Base-by-base conservation (phyloP, 2,113 vertebrate genomes). In the Willisornis vidua region DNA sequence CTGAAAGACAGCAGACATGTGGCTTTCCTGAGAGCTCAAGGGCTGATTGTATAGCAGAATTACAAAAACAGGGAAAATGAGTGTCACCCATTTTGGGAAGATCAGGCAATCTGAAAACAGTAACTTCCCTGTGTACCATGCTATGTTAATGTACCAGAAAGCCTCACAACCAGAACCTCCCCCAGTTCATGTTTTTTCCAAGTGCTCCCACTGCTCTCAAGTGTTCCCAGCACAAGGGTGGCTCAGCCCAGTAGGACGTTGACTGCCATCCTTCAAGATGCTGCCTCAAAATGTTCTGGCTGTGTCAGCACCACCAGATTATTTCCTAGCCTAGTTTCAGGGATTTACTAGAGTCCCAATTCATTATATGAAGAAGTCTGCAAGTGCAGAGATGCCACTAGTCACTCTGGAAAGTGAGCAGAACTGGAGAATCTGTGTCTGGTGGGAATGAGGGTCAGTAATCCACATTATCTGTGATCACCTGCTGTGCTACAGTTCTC, bases 291-390 rank as follows among this genome's bases (percentile, higher is more conserved):
- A 13, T 1, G 1, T 45, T 9, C 66, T 85, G 75, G 19, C 14
- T 88, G 48, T 54, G 14, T 88, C 48, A 59, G 61, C 46, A 79
- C 31, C 48, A 82, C 31, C 9, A 29, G 9, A 37, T 19, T 70
- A 29, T 66, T 86, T 62, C 62, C 67, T 52, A 66, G 28, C 14
- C 19, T 46, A 7, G 6, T 74, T 94, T 70, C 41, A 67, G 54
- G 57, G 5, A 68, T 68, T 51, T 33, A 14, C n/a, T 8, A n/a
- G 31, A 49, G 19, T 19, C 25, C 6, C 52, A 62, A 43, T 37
- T 63, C 12, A 25, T n/a, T 28, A 39, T 22, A 33, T 0, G 3
- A 49, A 68, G 23, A 62, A 55, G n/a, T 12, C 41, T 1, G 0
- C 18, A 49, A 87, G 25, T 29, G 25, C 63, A 59, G 67, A 62